phyloP scores from a whole-genome alignment of 2,797 vertebrate genomes.

The Australoheros facetus region DNA sequence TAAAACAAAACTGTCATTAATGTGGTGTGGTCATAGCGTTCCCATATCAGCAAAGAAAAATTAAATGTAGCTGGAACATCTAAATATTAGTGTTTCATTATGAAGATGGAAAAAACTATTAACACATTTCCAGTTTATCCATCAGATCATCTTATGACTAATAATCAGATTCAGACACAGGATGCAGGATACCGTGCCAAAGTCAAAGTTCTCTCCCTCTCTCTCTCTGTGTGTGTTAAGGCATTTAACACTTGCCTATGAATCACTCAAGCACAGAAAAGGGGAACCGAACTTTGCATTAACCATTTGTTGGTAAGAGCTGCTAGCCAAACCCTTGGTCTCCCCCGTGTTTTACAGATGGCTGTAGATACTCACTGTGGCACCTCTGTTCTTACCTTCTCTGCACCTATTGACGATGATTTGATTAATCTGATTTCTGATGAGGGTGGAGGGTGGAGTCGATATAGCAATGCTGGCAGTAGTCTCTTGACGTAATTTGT shows the following conservation, averaged over 20 bases:
- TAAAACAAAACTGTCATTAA: constrained; percentile 28
- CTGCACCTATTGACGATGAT: neutral
- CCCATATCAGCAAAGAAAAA: neutral
- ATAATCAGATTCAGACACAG: neutral
- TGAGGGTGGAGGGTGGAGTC: too few species aligned
- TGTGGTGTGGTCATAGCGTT: neutral
- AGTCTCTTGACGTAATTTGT: too few species aligned
- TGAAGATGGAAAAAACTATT: neutral
- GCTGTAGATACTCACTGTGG: neutral
- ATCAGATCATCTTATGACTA: neutral
- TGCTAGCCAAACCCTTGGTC: neutral
- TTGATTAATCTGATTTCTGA: neutral
- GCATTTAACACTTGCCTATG: neutral
- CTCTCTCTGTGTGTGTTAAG: neutral
- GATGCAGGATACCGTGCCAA: neutral
- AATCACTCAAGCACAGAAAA: neutral
- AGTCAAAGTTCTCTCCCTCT: neutral
- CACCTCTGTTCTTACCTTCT: neutral
- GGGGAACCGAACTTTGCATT: neutral
- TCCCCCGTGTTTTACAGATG: neutral
- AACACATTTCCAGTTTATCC: neutral
- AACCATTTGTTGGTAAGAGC: neutral
- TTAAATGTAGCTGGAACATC: neutral
- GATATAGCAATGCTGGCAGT: too few species aligned
- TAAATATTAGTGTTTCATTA: neutral